Evolutionary conservation across 2,797 vertebrate species (phyloP).

Genomic region (Antrozous pallidus): DNA sequence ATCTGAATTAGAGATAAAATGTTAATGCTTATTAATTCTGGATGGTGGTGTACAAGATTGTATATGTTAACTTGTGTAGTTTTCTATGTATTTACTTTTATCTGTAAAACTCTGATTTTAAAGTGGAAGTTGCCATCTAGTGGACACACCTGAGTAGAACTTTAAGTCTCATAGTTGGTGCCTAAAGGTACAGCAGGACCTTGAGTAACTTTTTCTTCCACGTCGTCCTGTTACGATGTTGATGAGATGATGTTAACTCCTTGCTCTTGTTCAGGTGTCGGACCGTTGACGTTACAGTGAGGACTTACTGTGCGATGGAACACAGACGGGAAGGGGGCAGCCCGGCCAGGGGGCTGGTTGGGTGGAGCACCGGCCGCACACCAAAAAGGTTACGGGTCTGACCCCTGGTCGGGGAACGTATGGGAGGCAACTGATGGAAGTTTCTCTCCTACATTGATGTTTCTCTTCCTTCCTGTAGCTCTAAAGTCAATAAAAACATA

Average conservation of each 20-base stretch:
- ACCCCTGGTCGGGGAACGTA: background rate
- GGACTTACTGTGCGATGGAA: background rate
- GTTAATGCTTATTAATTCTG: background rate
- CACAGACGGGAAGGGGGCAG: background rate
- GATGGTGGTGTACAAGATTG: background rate
- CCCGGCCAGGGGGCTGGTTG: background rate
- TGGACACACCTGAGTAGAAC: conserved; percentile 25
- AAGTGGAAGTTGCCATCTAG: conserved; percentile 58
- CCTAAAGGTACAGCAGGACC: background rate
- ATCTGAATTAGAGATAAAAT: background rate
- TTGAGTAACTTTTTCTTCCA: background rate
- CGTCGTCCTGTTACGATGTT: background rate
- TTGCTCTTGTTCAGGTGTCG: background rate
- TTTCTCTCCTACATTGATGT: background rate
- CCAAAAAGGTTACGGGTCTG: background rate
- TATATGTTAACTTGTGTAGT: background rate
- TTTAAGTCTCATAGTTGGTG: background rate
- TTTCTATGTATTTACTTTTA: background rate
- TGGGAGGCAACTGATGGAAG: background rate
- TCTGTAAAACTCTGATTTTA: background rate
- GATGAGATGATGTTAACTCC: background rate
- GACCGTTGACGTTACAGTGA: background rate
- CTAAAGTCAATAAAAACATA: background rate
- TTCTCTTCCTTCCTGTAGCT: background rate
- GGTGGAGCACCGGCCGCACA: background rate